Evolutionary conservation across 2,888 invertebrate species (phyloP).

Genomic region (Lasioglossum figueresi): DNA sequence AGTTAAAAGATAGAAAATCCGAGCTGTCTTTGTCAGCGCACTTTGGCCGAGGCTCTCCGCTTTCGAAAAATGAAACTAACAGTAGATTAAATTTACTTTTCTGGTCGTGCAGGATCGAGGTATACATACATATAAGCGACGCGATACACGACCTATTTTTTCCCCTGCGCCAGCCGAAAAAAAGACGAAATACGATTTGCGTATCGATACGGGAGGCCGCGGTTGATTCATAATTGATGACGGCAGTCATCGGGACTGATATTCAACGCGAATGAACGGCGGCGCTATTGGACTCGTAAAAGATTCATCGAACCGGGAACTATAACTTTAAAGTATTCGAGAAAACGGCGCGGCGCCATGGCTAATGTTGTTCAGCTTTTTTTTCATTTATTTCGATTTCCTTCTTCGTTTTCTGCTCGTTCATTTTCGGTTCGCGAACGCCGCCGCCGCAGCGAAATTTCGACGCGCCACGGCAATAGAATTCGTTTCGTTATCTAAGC

Average conservation of each 20-base stretch:
- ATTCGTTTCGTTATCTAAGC: slow-evolving; percentile 21
- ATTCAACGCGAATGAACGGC: neutral
- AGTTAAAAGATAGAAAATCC: neutral
- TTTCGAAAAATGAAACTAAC: slow-evolving; percentile 1
- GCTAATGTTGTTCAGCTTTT: neutral
- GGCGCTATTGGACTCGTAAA: neutral
- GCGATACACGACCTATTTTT: slow-evolving; percentile 11
- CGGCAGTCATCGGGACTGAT: neutral
- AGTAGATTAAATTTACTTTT: slow-evolving; percentile 26
- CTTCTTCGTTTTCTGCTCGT: neutral
- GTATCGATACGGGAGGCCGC: neutral
- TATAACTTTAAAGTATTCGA: neutral
- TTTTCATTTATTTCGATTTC: neutral
- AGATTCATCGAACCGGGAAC: neutral
- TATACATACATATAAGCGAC: neutral
- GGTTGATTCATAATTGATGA: slow-evolving; percentile 1
- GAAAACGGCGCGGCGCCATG: neutral
- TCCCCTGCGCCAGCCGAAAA: neutral
- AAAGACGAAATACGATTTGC: neutral
- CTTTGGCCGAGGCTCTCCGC: neutral
- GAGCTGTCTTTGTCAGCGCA: neutral
- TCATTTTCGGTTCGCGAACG: neutral
- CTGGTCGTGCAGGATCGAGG: neutral
- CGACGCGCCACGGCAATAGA: neutral
- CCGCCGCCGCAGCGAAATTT: neutral